phyloP scores from a whole-genome alignment of 2,888 invertebrate species.

The Tanypteryx hageni region DNA sequence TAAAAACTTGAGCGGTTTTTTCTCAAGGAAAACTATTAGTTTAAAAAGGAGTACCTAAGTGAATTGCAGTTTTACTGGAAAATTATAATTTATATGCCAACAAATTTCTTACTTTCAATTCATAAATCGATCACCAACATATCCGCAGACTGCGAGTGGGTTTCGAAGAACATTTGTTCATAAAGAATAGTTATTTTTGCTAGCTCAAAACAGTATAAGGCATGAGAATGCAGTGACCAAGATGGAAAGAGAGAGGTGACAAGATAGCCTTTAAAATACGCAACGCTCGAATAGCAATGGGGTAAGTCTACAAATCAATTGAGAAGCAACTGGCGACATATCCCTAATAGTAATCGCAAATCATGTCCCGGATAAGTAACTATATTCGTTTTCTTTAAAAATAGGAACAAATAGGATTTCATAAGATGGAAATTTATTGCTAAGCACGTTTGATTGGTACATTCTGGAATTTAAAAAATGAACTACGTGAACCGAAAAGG shows the following conservation, averaged over 20 bases:
- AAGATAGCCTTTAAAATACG: background rate
- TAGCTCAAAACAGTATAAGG: too few relatives aligned
- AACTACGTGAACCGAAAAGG: background rate
- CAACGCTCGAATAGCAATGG: background rate
- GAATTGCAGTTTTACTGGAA: too few relatives aligned
- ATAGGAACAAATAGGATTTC: slow-evolving; percentile 20
- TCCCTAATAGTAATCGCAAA: background rate
- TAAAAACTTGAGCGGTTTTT: too few relatives aligned
- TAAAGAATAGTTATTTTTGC: too few relatives aligned
- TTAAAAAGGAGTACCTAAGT: too few relatives aligned
- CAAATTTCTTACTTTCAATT: too few relatives aligned
- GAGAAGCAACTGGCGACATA: background rate
- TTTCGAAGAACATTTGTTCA: too few relatives aligned
- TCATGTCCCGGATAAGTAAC: background rate
- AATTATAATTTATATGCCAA: too few relatives aligned
- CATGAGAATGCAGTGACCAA: background rate
- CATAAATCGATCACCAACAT: too few relatives aligned
- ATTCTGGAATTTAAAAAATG: background rate
- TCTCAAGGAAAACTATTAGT: too few relatives aligned
- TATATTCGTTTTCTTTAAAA: slow-evolving; percentile 9
- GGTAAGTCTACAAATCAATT: background rate
- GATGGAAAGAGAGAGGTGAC: background rate
- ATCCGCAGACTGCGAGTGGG: too few relatives aligned
- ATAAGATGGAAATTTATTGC: slow-evolving; percentile 23
- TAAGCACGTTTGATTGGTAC: background rate